phyloP scores from a whole-genome alignment of 2,797 vertebrate genomes.

The Erpetoichthys calabaricus region DNA sequence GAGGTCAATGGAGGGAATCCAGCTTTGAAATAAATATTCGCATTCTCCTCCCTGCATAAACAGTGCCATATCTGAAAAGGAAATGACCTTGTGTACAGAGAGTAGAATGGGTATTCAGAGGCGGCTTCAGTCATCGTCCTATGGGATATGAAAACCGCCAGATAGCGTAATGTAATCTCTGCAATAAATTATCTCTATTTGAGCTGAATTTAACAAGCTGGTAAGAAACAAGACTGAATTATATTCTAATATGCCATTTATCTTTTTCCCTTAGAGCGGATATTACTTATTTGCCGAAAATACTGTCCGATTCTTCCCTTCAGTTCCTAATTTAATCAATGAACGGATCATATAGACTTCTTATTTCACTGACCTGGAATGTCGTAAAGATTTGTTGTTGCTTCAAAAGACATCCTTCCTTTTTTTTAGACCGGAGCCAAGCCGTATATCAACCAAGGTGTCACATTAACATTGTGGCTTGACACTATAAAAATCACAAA shows the following conservation, averaged over 20 bases:
- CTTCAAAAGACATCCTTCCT: not conserved
- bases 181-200: conserved; percentile 2
- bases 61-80: not conserved
- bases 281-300: not conserved
- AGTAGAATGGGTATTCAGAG: conserved; percentile 1
- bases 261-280: not conserved
- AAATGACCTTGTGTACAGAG: conserved; percentile 7
- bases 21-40: no score
- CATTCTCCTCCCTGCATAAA: no score
- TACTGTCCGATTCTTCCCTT: not conserved
- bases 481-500: not conserved
- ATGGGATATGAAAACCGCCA: conserved; percentile 1
- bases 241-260: conserved; percentile 1
- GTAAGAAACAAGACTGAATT: conserved; percentile 3
- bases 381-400: conserved; percentile 2
- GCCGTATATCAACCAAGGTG: not conserved
- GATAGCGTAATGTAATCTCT: conserved; percentile 4
- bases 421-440: not conserved
- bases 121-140: not conserved
- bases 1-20: no score
- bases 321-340: conserved; percentile 1
- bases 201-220: conserved; percentile 4
- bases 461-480: not conserved
- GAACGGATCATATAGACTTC: not conserved
- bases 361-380: not conserved